Conservation (phyloP, 1,140 invertebrate species). For the Nebria ingens region DNA sequence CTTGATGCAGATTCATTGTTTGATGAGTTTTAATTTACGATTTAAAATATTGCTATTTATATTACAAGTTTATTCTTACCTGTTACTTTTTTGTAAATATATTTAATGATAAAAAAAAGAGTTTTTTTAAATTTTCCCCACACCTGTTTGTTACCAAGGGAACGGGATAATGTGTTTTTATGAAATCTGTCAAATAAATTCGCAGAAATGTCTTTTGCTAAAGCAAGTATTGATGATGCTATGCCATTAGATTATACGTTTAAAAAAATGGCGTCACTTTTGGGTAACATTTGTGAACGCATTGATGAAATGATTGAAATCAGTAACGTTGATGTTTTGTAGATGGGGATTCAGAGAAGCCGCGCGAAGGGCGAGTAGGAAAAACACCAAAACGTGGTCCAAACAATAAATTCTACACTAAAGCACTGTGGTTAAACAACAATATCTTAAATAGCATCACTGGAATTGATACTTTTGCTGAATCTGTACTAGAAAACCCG, state of each 20-base stretch:
- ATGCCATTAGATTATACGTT: neutral
- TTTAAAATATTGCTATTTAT: neutral
- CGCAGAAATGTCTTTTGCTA: too few relatives aligned
- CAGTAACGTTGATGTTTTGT: too few relatives aligned
- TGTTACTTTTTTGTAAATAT: too few relatives aligned
- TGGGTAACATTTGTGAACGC: too few relatives aligned
- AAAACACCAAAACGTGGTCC: constrained; percentile 31
- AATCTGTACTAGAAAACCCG: constrained; percentile 34
- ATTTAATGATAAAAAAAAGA: too few relatives aligned
- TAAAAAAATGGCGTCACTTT: neutral
- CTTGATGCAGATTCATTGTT: neutral
- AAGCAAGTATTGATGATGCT: too few relatives aligned
- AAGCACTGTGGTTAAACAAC: constrained; percentile 42
- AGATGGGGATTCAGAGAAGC: constrained; percentile 25
- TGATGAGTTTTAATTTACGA: neutral
- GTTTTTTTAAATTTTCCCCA: too few relatives aligned
- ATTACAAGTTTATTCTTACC: too few relatives aligned
- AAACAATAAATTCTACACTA: constrained; percentile 35
- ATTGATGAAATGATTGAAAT: too few relatives aligned
- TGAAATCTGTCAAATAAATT: too few relatives aligned
- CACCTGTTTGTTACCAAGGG: too few relatives aligned
- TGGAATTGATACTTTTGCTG: constrained; percentile 31
- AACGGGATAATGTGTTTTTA: too few relatives aligned
- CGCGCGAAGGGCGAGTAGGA: constrained; percentile 29
- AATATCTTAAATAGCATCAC: constrained; percentile 36